Conservation (phyloP, 2,113 vertebrate genomes). For the Thamnaconus septentrionalis region DNA sequence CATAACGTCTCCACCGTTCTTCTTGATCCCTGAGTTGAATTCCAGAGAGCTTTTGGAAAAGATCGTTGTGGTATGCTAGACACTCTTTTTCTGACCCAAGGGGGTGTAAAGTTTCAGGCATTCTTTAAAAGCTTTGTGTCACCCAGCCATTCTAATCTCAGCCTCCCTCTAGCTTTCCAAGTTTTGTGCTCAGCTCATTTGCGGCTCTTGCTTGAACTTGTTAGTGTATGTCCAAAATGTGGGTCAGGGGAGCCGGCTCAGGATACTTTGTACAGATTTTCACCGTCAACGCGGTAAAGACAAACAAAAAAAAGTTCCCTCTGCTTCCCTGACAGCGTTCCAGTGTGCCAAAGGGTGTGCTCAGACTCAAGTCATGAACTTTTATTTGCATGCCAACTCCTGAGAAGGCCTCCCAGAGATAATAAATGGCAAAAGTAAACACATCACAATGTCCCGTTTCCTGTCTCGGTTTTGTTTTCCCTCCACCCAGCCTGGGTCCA, state of each 20-base stretch:
- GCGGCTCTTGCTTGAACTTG: not conserved
- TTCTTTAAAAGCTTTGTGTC: conserved; percentile 51
- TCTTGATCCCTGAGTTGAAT: conserved; percentile 20
- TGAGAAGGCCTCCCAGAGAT: conserved; percentile 26
- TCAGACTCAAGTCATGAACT: not conserved
- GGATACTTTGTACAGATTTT: conserved; percentile 8
- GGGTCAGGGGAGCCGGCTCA: conserved; percentile 12
- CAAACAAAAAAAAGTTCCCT: no score
- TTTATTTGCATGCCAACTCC: conserved; percentile 31
- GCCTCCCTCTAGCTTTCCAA: conserved; percentile 10
- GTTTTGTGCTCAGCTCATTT: not conserved
- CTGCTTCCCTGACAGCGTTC: no score
- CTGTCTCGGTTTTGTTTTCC: conserved; percentile 50
- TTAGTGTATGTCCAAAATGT: conserved; percentile 1
- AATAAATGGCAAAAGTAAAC: conserved; percentile 58
- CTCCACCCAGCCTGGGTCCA: conserved; percentile 37
- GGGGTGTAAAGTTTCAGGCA: conserved; percentile 11
- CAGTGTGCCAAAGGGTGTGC: not conserved
- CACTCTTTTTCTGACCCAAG: not conserved
- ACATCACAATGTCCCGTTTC: conserved; percentile 46
- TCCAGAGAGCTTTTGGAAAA: conserved; percentile 1
- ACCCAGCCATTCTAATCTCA: conserved; percentile 25
- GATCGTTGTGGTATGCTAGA: conserved; percentile 18
- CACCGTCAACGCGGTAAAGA: no score
- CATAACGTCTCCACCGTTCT: conserved; percentile 47